Evolutionary conservation across 2,113 vertebrate species (phyloP).

Genomic region (Austrofundulus limnaeus): DNA sequence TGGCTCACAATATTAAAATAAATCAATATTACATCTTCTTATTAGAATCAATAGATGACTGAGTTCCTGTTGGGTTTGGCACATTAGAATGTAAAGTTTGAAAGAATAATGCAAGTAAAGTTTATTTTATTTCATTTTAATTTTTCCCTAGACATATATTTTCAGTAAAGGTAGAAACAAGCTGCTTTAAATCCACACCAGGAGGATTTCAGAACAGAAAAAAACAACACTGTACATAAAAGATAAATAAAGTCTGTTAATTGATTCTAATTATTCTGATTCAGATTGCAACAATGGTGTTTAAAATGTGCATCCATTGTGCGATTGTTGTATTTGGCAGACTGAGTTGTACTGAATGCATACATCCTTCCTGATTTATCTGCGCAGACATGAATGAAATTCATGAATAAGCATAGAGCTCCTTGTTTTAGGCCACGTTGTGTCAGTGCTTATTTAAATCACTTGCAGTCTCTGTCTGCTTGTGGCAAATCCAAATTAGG

Average conservation of each 20-base stretch:
- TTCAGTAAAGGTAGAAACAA: too few relatives aligned
- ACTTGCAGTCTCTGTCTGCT: constrained; percentile 37
- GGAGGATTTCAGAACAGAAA: not conserved
- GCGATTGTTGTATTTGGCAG: not conserved
- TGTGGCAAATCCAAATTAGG: constrained; percentile 40
- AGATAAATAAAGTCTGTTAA: not conserved
- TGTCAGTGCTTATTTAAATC: constrained; percentile 55
- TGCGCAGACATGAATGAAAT: constrained; percentile 25
- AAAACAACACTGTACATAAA: not conserved
- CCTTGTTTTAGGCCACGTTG: constrained; percentile 9
- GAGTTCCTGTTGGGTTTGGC: too few relatives aligned
- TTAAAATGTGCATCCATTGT: not conserved
- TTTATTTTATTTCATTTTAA: too few relatives aligned
- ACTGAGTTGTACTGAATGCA: not conserved
- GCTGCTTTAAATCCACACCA: not conserved
- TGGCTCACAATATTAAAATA: too few relatives aligned
- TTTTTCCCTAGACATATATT: too few relatives aligned
- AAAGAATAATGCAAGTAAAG: too few relatives aligned
- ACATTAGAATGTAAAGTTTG: too few relatives aligned
- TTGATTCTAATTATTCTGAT: not conserved
- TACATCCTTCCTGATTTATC: constrained; percentile 17
- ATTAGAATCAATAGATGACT: too few relatives aligned
- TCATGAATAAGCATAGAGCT: constrained; percentile 30
- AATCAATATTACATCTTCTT: too few relatives aligned
- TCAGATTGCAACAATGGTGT: not conserved